These are phyloP conservation scores for Seira sanloemensis DNA, from an alignment of 2,888 invertebrate genomes.

Conservation along the genomic window DNA sequence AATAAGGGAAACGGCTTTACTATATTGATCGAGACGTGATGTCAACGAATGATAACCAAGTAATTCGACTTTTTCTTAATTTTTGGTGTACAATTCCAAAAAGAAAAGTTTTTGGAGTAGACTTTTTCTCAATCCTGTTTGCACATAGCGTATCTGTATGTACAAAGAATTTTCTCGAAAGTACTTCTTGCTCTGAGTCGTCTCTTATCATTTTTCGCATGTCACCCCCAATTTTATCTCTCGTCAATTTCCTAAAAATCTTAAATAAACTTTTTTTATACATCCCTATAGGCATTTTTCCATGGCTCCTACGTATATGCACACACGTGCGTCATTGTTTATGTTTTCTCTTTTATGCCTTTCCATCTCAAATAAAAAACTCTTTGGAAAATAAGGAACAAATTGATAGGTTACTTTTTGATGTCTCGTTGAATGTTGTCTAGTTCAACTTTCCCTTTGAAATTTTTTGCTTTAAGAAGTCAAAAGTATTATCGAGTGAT, in stretches of 20 bases:
- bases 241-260: constrained; percentile 45
- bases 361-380: constrained; percentile 22
- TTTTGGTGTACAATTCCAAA: neutral
- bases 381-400: constrained; percentile 1
- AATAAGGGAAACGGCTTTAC: neutral
- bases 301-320: constrained; percentile 5
- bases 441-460: neutral
- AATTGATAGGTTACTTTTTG: constrained; percentile 38
- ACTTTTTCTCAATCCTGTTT: constrained; percentile 1
- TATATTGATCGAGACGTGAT: neutral
- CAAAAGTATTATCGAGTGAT: constrained; percentile 22
- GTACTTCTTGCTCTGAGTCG: neutral
- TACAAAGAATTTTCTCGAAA: neutral
- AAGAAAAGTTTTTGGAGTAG: neutral
- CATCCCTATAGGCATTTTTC: neutral
- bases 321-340: constrained; percentile 33
- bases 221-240: constrained; percentile 60
- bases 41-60: neutral
- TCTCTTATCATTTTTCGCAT: constrained; percentile 45
- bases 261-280: constrained; percentile 40
- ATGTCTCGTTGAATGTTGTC: constrained; percentile 11
- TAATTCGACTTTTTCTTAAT: neutral
- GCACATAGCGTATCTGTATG: neutral
- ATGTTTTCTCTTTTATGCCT: constrained; percentile 27
- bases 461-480: constrained; percentile 1